phyloP scores from a whole-genome alignment of 2,113 vertebrate genomes.

The Microcebus griseorufus region DNA sequence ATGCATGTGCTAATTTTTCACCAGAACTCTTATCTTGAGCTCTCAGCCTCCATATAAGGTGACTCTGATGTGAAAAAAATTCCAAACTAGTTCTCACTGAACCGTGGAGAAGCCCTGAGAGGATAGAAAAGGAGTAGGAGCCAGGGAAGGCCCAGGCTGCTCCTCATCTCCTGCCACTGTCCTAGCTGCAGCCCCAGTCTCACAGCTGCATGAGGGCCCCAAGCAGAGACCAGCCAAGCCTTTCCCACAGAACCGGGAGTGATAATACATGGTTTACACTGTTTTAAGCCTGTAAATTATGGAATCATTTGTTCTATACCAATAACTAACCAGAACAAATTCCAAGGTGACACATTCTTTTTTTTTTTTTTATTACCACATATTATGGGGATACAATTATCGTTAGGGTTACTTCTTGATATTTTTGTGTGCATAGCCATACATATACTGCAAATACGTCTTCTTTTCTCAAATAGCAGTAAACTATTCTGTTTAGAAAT shows the following conservation, averaged over 20 bases:
- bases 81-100: neutral
- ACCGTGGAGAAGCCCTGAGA: too few species aligned
- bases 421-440: neutral
- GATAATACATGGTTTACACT: neutral
- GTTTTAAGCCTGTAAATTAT: neutral
- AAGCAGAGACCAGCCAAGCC: neutral
- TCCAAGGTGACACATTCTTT: neutral
- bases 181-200: neutral
- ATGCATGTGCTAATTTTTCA: neutral
- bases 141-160: neutral
- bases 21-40: neutral
- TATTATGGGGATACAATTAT: too few species aligned
- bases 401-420: neutral
- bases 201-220: neutral
- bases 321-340: neutral
- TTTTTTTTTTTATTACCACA: too few species aligned
- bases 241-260: neutral
- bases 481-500: neutral
- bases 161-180: too few species aligned
- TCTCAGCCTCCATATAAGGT: fast-evolving
- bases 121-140: neutral
- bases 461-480: neutral
- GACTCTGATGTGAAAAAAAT: neutral
- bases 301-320: neutral
- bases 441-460: neutral